Percentiles rank a stretch among this genome's conserved stretches.
Evolutionary conservation across 2,797 vertebrate species (phyloP).

Genomic region (Morus bassanus): DNA sequence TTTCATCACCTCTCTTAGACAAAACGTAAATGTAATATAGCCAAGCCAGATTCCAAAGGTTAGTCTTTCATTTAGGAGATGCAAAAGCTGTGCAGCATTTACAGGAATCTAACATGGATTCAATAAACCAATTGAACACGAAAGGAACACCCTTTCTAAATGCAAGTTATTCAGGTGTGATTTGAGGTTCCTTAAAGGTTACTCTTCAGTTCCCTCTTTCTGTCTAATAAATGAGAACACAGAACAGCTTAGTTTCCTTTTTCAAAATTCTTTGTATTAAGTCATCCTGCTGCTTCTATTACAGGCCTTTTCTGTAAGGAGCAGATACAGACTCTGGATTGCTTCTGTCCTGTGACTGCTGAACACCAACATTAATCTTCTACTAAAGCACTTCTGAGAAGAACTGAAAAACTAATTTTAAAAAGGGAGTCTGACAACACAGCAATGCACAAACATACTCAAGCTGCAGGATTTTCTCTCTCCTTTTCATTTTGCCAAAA

Average conservation of each 20-base stretch:
- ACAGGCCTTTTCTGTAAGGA: conserved; percentile 36
- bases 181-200: conserved; percentile 55
- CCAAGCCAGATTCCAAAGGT: conserved; percentile 70
- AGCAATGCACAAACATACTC: not conserved
- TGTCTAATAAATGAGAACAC: conserved; percentile 43
- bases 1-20: conserved; percentile 57
- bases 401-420: conserved; percentile 8
- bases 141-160: conserved; percentile 63
- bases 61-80: conserved; percentile 69
- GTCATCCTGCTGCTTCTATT: conserved; percentile 43
- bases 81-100: conserved; percentile 58
- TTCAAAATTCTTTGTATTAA: conserved; percentile 32
- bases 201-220: conserved; percentile 24
- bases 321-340: conserved; percentile 9
- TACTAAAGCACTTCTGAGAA: conserved; percentile 1
- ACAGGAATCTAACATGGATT: conserved; percentile 47
- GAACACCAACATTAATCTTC: conserved; percentile 37
- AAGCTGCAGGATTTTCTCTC: not conserved
- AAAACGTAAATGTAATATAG: conserved; percentile 53
- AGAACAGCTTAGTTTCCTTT: conserved; percentile 50
- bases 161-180: conserved; percentile 56
- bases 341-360: conserved; percentile 32
- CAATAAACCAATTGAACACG: conserved; percentile 49
- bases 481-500: not conserved
- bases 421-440: not conserved